phyloP scores from a whole-genome alignment of 1,140 invertebrate species.

The Aphidius gifuensis region DNA sequence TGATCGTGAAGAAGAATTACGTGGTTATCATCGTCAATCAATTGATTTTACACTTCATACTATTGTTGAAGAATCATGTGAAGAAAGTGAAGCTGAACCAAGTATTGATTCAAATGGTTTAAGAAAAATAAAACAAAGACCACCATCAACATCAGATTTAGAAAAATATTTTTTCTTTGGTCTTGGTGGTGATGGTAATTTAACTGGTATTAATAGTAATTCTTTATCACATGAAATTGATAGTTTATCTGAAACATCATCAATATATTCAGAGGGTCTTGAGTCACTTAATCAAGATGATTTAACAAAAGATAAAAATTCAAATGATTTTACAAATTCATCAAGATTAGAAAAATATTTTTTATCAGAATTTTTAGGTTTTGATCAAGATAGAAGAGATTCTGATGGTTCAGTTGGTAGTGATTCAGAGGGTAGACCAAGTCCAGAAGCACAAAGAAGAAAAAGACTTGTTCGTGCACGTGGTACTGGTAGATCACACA shows the following conservation, averaged over 20 bases:
- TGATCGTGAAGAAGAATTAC: conserved; percentile 75
- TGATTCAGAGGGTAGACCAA: conserved; percentile 81
- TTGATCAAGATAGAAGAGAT: conserved; percentile 67
- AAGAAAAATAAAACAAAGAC: conserved; percentile 56
- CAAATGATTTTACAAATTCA: conserved; percentile 70
- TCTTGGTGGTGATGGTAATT: conserved; percentile 64
- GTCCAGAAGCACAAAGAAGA: conserved; percentile 74
- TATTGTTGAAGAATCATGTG: conserved; percentile 90
- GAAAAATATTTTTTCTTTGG: conserved; percentile 91
- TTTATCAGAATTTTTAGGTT: conserved; percentile 79
- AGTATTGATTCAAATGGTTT: conserved; percentile 48
- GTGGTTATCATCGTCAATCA: conserved; percentile 73
- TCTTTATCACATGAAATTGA: conserved; percentile 58
- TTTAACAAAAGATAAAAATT: conserved; percentile 48
- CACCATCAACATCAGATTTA: conserved; percentile 74
- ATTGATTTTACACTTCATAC: conserved; percentile 90
- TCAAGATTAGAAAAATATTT: conserved; percentile 89
- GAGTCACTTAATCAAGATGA: conserved; percentile 64
- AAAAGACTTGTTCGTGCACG: conserved; percentile 75
- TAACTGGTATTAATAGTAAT: background rate
- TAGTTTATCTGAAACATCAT: conserved; percentile 81
- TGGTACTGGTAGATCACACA: conserved; percentile 76
- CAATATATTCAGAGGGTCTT: conserved; percentile 78
- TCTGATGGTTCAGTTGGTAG: conserved; percentile 80
- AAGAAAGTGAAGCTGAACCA: conserved; percentile 79